phyloP scores from a whole-genome alignment of 2,113 vertebrate species.

The Stigmatopora argus region DNA sequence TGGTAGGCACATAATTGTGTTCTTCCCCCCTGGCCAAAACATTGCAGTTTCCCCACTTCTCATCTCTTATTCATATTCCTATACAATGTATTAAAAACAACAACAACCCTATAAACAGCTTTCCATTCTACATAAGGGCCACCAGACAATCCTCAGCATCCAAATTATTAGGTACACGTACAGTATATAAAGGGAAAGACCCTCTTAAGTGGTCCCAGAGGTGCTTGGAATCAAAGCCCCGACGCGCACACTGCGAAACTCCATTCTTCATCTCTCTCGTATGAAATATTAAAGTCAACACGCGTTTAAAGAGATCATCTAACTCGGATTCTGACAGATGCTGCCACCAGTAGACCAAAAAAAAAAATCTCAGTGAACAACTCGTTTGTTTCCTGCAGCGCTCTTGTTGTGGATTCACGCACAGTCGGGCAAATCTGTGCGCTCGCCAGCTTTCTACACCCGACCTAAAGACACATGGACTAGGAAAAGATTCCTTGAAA shows the following conservation, averaged over 20 bases:
- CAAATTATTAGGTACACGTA: slow-evolving; percentile 2
- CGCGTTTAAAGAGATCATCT: background rate
- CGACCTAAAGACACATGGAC: background rate
- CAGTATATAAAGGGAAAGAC: background rate
- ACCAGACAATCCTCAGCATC: background rate
- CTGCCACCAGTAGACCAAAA: background rate
- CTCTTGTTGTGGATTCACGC: background rate
- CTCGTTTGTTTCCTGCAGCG: background rate
- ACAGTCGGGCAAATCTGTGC: background rate
- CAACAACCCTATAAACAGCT: background rate
- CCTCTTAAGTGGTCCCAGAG: background rate
- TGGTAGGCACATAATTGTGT: slow-evolving; percentile 7
- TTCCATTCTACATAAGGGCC: background rate
- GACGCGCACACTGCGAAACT: background rate
- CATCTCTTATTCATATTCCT: slow-evolving; percentile 7
- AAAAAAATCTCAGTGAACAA: background rate
- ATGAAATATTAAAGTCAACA: slow-evolving; percentile 7
- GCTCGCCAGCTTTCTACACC: background rate
- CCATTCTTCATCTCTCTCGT: background rate
- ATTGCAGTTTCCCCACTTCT: slow-evolving; percentile 3
- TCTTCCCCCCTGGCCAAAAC: slow-evolving; percentile 9
- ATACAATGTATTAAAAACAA: background rate
- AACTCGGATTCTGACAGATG: background rate
- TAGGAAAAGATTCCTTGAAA: background rate
- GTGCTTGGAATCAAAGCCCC: background rate